Evolutionary conservation across 1,140 invertebrate genomes (phyloP).

Genomic region (Calephelis nemesis): DNA sequence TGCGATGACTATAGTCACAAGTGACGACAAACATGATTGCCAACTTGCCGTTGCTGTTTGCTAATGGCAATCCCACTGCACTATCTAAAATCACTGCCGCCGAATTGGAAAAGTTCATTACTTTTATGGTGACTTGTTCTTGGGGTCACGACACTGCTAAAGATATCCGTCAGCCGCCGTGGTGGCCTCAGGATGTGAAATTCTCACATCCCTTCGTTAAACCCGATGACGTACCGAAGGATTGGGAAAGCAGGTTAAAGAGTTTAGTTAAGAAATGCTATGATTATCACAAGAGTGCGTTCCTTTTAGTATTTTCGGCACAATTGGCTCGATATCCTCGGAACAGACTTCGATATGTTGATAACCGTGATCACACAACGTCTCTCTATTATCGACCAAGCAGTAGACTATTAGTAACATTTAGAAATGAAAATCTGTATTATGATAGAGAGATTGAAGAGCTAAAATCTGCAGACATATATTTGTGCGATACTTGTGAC

Average conservation of each 20-base stretch:
- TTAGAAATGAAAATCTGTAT: conserved; percentile 87
- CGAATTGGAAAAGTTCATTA: conserved; percentile 85
- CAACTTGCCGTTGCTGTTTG: conserved; percentile 84
- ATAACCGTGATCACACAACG: conserved; percentile 86
- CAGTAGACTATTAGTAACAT: conserved; percentile 84
- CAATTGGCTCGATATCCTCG: conserved; percentile 83
- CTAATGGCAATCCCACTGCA: conserved; percentile 84
- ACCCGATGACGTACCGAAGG: conserved; percentile 74
- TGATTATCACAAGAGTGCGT: conserved; percentile 85
- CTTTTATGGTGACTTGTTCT: conserved; percentile 87
- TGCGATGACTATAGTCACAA: conserved; percentile 62
- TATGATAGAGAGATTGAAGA: conserved; percentile 67
- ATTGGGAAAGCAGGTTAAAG: conserved; percentile 82
- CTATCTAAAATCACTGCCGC: conserved; percentile 81
- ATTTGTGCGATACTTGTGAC: conserved; percentile 87
- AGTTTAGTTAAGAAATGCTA: conserved; percentile 85
- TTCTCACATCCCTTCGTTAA: conserved; percentile 83
- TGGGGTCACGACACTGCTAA: conserved; percentile 82
- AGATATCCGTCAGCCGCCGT: conserved; percentile 81
- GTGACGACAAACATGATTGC: conserved; percentile 79
- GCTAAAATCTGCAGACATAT: conserved; percentile 81
- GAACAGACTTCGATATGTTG: conserved; percentile 83
- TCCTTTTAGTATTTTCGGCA: conserved; percentile 85
- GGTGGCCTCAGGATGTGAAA: conserved; percentile 84
- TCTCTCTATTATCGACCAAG: conserved; percentile 83